Evolutionary conservation across 2,113 vertebrate genomes (phyloP), one percentile per base, ranked within the genome.

Genomic region (Rhinopomastus cyanomelas): DNA sequence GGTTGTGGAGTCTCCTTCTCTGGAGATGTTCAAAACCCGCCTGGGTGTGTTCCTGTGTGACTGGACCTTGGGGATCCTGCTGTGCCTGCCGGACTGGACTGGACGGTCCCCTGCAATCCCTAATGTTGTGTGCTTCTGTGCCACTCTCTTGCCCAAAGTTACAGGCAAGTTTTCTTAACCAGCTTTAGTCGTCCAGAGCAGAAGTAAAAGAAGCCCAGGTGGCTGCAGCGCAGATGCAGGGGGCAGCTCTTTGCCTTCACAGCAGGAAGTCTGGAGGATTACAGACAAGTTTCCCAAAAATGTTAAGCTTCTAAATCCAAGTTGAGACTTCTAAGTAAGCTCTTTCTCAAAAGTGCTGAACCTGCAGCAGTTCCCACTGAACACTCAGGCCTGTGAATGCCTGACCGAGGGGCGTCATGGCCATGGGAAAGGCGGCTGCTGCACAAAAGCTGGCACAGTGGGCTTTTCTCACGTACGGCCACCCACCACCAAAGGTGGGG

Each of bases 301-400:
- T 32, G 39, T 75, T 92, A 95, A 92, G 82, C 82, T 94, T 56
- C 68, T 92, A 92, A 95, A 94, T 83, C 82, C 88, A 85, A 74
- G 68, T 74, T 85, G 7, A 93, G 85, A 66, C 56, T 88, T 89
- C 66, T 89, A 92, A 91, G 85, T 69, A 85, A 94, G 85, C 87
- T 72, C n/a, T 65, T 94, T 89, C 86, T 91, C 80, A 68, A 90
- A 92, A 94, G 77, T 83, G 85, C 90, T 94, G 93, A 94, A 94
- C 76, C 61, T 92, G 89, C 91, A 94, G 88, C 91, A 57, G 61
- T 83, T 91, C 93, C 94, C 73, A 89, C 29, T 91, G 88, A 89
- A 65, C 65, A 44, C 25, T 92, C 64, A 64, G 71, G 85, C 91
- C 80, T 77, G 65, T 23, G 78, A 93, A 91, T 83, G 66, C 89